Conservation (phyloP, 2,888 invertebrate species). For the Rhagonycha fulva region DNA sequence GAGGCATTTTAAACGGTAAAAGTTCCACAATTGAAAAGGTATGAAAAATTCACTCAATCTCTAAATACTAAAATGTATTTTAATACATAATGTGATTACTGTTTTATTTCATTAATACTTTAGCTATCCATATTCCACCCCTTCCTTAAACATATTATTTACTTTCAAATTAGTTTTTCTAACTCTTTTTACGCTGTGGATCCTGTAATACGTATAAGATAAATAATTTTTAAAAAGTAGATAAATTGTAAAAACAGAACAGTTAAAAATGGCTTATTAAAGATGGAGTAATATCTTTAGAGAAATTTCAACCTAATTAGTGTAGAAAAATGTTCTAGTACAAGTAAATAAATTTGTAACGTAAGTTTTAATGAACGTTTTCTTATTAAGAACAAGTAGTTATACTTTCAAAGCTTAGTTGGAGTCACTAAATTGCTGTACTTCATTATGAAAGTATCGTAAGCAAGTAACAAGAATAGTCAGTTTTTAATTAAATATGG, state of each 20-base stretch:
- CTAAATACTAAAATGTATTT: too few species aligned
- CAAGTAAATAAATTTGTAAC: not conserved
- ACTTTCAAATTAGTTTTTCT: too few species aligned
- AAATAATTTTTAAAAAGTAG: not conserved
- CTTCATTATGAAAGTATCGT: not conserved
- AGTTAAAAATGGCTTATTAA: not conserved
- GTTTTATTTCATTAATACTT: too few species aligned
- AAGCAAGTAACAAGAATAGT: not conserved
- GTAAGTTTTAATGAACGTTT: not conserved
- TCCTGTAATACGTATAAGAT: too few species aligned
- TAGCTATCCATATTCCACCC: too few species aligned
- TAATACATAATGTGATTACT: too few species aligned
- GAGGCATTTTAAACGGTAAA: too few species aligned
- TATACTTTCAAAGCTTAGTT: not conserved
- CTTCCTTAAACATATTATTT: too few species aligned
- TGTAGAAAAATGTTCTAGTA: not conserved
- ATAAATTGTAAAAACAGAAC: not conserved
- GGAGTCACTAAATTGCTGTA: not conserved
- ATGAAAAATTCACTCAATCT: too few species aligned
- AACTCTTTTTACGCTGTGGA: too few species aligned
- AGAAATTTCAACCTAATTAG: not conserved
- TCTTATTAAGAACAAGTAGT: not conserved
- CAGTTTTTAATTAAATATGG: constrained; percentile 32
- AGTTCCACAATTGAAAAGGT: too few species aligned
- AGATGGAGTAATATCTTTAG: not conserved